phyloP scores from a whole-genome alignment of 2,797 vertebrate species.

The Microchirus variegatus region DNA sequence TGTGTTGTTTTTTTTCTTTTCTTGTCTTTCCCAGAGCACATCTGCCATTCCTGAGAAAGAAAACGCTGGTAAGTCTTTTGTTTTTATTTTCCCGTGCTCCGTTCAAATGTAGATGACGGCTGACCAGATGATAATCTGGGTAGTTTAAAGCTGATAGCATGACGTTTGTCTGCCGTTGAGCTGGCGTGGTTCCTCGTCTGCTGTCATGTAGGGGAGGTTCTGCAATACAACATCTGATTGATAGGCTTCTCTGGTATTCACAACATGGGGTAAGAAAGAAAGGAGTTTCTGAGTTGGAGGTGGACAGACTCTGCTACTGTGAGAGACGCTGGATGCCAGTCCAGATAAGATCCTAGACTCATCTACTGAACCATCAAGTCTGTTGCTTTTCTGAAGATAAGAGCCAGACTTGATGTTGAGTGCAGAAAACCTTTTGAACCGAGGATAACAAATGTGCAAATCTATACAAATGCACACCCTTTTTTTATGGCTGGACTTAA shows the following conservation, averaged over 20 bases:
- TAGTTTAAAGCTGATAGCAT: background rate
- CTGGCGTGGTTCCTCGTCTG: slow-evolving; percentile 11
- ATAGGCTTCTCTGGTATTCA: slow-evolving; percentile 34
- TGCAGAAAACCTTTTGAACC: slow-evolving; percentile 32
- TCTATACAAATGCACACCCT: background rate
- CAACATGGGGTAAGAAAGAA: slow-evolving; percentile 19
- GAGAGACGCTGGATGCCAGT: slow-evolving; percentile 55
- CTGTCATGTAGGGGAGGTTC: slow-evolving; percentile 26
- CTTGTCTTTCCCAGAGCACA: slow-evolving; percentile 62
- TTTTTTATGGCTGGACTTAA: background rate
- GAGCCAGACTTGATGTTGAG: slow-evolving; percentile 61
- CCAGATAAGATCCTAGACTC: slow-evolving; percentile 67
- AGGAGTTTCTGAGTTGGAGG: slow-evolving; percentile 20
- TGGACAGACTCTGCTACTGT: slow-evolving; percentile 29
- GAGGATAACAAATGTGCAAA: background rate
- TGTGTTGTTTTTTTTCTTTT: slow-evolving; percentile 6
- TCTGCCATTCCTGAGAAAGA: slow-evolving; percentile 61
- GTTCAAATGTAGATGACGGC: background rate
- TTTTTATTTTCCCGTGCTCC: background rate
- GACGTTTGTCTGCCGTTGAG: slow-evolving; percentile 5
- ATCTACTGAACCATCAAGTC: slow-evolving; percentile 58
- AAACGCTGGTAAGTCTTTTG: slow-evolving; percentile 72
- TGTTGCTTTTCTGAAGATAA: slow-evolving; percentile 63
- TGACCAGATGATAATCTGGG: slow-evolving; percentile 4
- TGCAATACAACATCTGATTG: slow-evolving; percentile 28